Evolutionary conservation across 2,797 vertebrate species (phyloP).

Genomic region (Peromyscus nudipes): DNA sequence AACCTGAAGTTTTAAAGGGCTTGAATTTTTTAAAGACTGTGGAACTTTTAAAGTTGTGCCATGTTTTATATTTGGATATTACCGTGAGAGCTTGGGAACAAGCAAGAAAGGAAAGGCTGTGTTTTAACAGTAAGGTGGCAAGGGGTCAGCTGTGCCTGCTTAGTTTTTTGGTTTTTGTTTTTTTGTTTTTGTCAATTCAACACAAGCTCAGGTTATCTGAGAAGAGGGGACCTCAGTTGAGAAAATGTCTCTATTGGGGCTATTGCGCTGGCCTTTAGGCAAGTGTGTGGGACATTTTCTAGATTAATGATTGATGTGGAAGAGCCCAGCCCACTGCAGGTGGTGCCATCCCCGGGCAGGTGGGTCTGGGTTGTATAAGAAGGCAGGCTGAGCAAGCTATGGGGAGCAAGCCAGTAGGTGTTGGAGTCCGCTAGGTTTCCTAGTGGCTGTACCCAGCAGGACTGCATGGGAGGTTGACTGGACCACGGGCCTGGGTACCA

Average conservation of each 20-base stretch:
- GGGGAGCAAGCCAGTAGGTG: neutral
- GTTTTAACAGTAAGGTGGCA: neutral
- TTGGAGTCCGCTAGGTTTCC: too few relatives aligned
- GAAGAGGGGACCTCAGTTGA: neutral
- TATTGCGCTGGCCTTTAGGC: neutral
- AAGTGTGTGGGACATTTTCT: neutral
- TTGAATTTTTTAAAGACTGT: neutral
- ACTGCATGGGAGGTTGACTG: too few relatives aligned
- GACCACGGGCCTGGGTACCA: too few relatives aligned
- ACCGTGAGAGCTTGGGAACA: neutral
- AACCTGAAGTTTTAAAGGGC: neutral
- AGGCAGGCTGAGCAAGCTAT: neutral
- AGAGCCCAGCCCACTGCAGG: neutral
- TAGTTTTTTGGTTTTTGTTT: too few relatives aligned
- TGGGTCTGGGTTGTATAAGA: neutral
- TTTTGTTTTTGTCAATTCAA: neutral
- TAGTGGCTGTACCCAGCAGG: too few relatives aligned
- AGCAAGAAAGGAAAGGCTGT: neutral
- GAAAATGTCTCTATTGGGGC: neutral
- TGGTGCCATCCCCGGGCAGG: neutral
- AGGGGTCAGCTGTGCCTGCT: neutral
- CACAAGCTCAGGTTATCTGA: neutral
- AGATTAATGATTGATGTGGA: neutral
- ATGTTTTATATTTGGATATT: neutral
- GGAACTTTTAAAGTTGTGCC: neutral